Evolutionary conservation across 2,113 vertebrate species (phyloP).

Genomic region (Callaeas wilsoni): DNA sequence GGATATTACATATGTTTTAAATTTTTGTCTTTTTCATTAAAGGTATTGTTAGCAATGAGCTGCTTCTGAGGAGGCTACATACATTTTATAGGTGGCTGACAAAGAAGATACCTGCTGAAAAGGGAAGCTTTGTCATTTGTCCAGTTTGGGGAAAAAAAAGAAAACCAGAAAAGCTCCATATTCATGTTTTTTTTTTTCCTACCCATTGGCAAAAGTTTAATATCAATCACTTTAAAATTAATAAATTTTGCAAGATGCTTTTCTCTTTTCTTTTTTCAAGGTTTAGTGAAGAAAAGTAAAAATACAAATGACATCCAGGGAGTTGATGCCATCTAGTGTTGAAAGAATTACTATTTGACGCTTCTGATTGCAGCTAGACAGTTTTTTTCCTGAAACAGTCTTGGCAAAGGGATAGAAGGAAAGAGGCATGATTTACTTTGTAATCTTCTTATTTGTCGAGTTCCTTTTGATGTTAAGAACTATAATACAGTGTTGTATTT

Average conservation of each 20-base stretch:
- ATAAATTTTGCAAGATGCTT: background rate
- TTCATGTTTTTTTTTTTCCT: background rate
- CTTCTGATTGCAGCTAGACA: background rate
- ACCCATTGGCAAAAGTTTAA: background rate
- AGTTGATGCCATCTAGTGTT: constrained; percentile 46
- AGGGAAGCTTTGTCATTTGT: background rate
- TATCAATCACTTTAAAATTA: background rate
- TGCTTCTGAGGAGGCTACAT: background rate
- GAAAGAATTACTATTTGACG: background rate
- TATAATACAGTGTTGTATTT: background rate
- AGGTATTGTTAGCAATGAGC: background rate
- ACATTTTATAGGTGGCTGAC: background rate
- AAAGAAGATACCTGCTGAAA: background rate
- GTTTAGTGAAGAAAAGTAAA: background rate
- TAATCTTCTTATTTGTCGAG: background rate
- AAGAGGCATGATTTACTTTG: background rate
- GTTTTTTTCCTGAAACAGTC: background rate
- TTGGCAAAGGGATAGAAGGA: background rate
- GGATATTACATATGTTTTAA: background rate
- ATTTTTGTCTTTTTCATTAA: background rate
- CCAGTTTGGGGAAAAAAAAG: background rate
- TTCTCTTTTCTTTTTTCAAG: background rate
- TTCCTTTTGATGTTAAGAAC: background rate
- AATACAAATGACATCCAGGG: background rate
- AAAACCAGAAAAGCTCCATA: background rate